These are phyloP conservation scores for Polyploca ridens DNA, from an alignment of 2,888 invertebrate genomes.

Conservation along the genomic window DNA sequence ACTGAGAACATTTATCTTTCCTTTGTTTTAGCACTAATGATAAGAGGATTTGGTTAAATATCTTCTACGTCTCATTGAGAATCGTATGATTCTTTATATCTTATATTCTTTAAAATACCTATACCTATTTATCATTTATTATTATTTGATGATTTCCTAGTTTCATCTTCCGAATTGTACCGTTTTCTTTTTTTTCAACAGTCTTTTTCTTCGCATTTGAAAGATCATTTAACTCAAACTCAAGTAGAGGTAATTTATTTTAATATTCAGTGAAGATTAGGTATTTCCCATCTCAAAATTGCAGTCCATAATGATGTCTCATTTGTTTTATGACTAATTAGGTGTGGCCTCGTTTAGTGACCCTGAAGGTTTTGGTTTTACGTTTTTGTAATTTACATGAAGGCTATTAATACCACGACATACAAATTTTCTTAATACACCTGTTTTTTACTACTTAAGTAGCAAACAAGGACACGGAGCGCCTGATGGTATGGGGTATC, in stretches of 20 bases:
- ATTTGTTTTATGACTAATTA: conserved; percentile 21
- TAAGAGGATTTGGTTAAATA: background rate
- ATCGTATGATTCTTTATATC: background rate
- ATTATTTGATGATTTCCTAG: too few species aligned
- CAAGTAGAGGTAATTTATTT: background rate
- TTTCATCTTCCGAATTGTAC: too few species aligned
- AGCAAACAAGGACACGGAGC: too few species aligned
- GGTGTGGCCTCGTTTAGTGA: conserved; percentile 15
- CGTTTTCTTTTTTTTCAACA: too few species aligned
- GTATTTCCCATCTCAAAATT: conserved; percentile 2
- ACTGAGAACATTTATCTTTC: background rate
- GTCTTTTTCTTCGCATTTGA: background rate
- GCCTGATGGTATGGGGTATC: too few species aligned
- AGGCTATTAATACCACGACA: conserved; percentile 13
- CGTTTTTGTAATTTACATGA: conserved; percentile 20
- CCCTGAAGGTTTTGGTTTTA: conserved; percentile 18
- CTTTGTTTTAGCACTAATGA: background rate
- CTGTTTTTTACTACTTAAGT: too few species aligned
- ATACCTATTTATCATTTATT: too few species aligned
- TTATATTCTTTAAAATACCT: too few species aligned
- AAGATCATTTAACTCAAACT: background rate
- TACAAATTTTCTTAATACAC: background rate
- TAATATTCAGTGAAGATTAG: background rate
- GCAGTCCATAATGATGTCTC: conserved; percentile 17
- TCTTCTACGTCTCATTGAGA: background rate